Percentiles rank a stretch among this genome's conserved stretches.
Evolutionary conservation across 92 coral and sea anemone species (phyloP).

Genomic region (Phenganax stokvisi): DNA sequence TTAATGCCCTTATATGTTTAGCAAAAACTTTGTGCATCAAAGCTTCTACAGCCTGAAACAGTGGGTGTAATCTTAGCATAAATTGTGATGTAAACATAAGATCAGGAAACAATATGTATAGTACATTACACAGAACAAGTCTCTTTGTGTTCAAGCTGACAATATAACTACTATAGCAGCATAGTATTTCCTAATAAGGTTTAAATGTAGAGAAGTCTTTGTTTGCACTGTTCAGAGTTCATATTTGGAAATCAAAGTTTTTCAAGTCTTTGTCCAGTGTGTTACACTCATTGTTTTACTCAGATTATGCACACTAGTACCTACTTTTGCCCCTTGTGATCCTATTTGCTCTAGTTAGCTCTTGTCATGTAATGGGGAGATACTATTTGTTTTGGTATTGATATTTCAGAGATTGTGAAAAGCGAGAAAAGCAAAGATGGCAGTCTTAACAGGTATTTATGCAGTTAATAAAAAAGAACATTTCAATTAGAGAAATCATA

Average conservation of each 20-base stretch:
- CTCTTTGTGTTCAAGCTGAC: slow-evolving; percentile 21
- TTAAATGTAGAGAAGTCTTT: not conserved
- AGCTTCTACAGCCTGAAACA: not conserved
- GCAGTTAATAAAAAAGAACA: too few species aligned
- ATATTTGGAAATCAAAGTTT: not conserved
- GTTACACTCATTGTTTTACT: not conserved
- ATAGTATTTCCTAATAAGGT: slow-evolving; percentile 24
- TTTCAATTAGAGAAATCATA: not conserved
- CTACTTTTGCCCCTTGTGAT: not conserved
- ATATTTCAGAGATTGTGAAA: slow-evolving; percentile 3
- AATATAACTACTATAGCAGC: not conserved
- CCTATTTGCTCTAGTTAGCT: not conserved
- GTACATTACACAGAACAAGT: not conserved
- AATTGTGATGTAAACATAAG: not conserved
- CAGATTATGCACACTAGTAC: not conserved
- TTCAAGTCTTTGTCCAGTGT: not conserved
- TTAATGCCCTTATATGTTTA: too few species aligned
- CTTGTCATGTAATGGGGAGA: not conserved
- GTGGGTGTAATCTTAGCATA: not conserved
- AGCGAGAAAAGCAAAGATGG: slow-evolving; percentile 30
- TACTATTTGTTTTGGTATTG: not conserved
- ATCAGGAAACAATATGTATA: not conserved
- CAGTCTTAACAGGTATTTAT: slow-evolving; percentile 1
- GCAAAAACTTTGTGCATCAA: not conserved
- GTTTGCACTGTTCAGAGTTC: not conserved